phyloP scores from a whole-genome alignment of 2,113 vertebrate species.

The Tragelaphus buxtoni region DNA sequence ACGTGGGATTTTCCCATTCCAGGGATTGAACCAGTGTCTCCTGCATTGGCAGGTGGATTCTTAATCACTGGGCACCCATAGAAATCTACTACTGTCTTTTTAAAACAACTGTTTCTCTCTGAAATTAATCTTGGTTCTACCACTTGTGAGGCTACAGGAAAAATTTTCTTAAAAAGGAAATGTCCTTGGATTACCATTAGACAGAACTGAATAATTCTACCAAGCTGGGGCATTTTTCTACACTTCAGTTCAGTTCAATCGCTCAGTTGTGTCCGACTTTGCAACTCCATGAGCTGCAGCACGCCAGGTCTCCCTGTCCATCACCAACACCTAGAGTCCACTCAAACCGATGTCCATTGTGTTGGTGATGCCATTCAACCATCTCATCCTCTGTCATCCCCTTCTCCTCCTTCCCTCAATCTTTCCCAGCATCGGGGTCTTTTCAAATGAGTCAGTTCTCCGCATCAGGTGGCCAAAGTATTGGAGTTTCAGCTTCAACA shows the following conservation, averaged over 20 bases:
- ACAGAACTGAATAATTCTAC: not conserved
- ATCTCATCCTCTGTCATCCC: no score
- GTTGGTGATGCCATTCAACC: no score
- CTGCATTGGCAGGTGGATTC: not conserved
- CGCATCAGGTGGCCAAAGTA: no score
- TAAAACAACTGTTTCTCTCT: not conserved
- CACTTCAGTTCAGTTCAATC: not conserved
- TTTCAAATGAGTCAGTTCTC: no score
- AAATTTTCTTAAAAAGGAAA: slow-evolving; percentile 17
- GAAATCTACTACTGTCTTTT: not conserved
- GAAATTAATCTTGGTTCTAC: not conserved
- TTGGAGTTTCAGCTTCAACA: no score
- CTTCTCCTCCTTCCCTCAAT: no score
- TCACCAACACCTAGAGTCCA: no score
- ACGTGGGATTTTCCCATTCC: not conserved
- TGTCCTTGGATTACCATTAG: not conserved
- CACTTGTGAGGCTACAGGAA: not conserved
- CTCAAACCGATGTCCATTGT: no score
- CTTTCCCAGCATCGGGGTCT: no score
- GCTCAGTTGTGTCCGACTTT: no score
- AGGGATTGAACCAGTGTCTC: not conserved
- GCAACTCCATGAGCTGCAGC: no score
- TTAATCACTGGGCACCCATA: not conserved
- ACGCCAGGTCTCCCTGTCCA: no score
- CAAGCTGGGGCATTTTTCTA: not conserved